A percentile compares a stretch with the other conserved stretches of the same genome.
Conservation (phyloP, 2,113 vertebrate genomes). For the Stigmatopora argus region DNA sequence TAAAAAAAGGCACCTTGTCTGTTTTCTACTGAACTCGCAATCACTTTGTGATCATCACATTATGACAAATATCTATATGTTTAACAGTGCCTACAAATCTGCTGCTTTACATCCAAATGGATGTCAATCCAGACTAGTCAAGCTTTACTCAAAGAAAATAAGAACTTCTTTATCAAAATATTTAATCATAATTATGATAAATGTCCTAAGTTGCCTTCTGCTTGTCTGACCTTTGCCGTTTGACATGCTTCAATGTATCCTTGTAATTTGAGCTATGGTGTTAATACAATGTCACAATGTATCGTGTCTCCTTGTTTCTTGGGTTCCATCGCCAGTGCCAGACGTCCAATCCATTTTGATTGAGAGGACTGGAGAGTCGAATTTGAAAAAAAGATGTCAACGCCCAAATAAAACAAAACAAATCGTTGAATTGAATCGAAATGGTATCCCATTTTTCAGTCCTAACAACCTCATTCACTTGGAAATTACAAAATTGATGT, state of each 20-base stretch:
- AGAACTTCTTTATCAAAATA: background rate
- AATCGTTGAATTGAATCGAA: too few relatives aligned
- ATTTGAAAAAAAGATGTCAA: too few relatives aligned
- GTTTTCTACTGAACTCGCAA: background rate
- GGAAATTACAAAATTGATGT: too few relatives aligned
- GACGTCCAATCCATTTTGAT: too few relatives aligned
- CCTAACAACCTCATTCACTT: too few relatives aligned
- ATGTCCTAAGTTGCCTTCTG: background rate
- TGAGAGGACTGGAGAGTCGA: too few relatives aligned
- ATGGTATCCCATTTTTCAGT: too few relatives aligned
- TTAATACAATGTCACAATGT: background rate
- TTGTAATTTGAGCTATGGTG: background rate
- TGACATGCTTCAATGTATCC: conserved; percentile 1
- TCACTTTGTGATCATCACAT: background rate
- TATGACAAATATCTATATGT: background rate
- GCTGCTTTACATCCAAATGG: background rate
- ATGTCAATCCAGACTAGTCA: background rate
- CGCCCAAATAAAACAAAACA: too few relatives aligned
- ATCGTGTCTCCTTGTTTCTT: background rate
- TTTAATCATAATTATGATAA: background rate
- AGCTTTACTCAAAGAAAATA: background rate
- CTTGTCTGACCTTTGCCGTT: background rate
- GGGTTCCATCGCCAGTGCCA: background rate
- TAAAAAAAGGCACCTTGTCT: background rate
- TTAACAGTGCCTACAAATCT: background rate